Evolutionary conservation across 2,888 invertebrate species (phyloP), one percentile per base, ranked within the genome.

Genomic region (Drosophila sordidula): DNA sequence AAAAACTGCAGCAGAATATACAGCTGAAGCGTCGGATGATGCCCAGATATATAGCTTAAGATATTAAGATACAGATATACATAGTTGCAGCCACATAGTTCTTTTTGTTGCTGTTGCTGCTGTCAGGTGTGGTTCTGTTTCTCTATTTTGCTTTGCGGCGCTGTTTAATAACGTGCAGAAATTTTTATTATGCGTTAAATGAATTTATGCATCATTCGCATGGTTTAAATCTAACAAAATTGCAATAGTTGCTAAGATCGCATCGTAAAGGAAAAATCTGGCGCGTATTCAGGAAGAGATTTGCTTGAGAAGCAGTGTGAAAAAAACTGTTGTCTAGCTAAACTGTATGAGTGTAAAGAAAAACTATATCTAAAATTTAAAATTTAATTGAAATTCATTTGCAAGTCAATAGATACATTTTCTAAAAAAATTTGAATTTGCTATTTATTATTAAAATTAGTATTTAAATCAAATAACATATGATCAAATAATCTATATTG

Each of bases 181-280:
- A 82, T 78, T 54, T 86, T 87, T 87, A 86, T 86, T 88, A 55
- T 62, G 88, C 85, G 88, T 89, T 89, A 87, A 86, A 86, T 86
- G 89, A 86, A 86, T 89, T 87, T 87, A 79, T 87, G 82, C 89
- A 78, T 76, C 76, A 74, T 62, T 73, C 62, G 54, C 58, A 47
- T 67, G 59, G 49, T 11, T 70, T 52, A 34, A 51, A 59, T 64
- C 69, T 58, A 54, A 64, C 59, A 57, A 69, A 68, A 74, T 44
- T 67, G 39, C 49, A 36, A 38, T 6, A 5, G 36, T 57, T 54
- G 54, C 59, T 5, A 9, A 6, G 12, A 36, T 34, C 41, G 22
- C 22, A 16, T 6, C 1, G 34, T 44, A 16, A 22, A 46, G 18
- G 3, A 16, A 29, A 47, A 29, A 29, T 29, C 29, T 29, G 29